These are phyloP conservation scores for Protodeltote pygarga DNA, from an alignment of 2,888 invertebrate genomes.

Conservation along the genomic window DNA sequence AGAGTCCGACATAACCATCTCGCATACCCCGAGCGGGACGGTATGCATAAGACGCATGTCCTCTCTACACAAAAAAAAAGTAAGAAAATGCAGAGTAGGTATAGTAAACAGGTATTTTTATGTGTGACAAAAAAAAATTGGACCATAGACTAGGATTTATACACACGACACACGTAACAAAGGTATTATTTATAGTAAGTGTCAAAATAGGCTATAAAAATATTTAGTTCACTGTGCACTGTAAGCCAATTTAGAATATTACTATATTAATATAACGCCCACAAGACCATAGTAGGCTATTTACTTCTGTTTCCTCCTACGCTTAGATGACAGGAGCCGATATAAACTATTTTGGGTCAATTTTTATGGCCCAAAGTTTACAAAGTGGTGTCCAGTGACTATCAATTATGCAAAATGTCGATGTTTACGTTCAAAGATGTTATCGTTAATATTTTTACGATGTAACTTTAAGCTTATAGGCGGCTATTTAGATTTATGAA, in stretches of 20 bases:
- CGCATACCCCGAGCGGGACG: too few species aligned
- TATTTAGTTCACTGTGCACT: too few species aligned
- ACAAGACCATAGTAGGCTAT: conserved; percentile 14
- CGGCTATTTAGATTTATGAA: conserved; percentile 37
- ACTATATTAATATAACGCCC: conserved; percentile 18
- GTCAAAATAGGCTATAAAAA: too few species aligned
- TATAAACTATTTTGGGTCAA: conserved; percentile 41
- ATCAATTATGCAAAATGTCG: conserved; percentile 46
- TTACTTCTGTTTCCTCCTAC: conserved; percentile 40
- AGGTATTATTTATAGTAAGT: too few species aligned
- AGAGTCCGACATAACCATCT: too few species aligned
- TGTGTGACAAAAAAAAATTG: too few species aligned
- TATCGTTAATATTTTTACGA: conserved; percentile 49
- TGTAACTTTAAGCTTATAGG: conserved; percentile 41
- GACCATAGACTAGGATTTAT: too few species aligned
- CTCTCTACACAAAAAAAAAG: too few species aligned
- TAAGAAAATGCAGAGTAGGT: too few species aligned
- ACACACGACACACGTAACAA: too few species aligned
- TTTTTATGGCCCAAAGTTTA: conserved; percentile 42
- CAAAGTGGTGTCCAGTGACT: conserved; percentile 45
- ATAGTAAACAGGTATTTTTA: too few species aligned
- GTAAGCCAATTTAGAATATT: not conserved
- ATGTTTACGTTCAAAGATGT: conserved; percentile 32
- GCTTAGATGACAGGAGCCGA: conserved; percentile 33
- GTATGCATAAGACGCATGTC: too few species aligned